phyloP scores from a whole-genome alignment of 1,140 invertebrate genomes.

The Lysiphlebus fabarum region DNA sequence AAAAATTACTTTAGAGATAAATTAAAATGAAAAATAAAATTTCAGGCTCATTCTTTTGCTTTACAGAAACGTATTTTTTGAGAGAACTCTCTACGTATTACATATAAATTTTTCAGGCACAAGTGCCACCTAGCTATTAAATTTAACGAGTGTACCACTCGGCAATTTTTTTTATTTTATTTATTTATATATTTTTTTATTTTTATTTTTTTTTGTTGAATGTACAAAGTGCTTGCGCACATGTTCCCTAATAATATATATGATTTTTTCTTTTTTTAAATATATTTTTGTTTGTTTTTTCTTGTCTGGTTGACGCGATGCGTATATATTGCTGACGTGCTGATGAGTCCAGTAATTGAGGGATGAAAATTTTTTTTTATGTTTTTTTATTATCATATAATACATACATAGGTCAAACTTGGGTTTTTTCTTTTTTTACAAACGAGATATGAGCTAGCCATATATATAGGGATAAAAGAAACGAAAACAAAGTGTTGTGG shows the following conservation, averaged over 20 bases:
- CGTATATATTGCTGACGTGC: conserved; percentile 1
- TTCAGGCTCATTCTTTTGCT: neutral
- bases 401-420: no score
- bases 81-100: conserved; percentile 12
- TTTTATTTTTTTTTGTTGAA: neutral
- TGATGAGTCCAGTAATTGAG: neutral
- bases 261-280: no score
- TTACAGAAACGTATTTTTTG: conserved; percentile 8
- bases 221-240: conserved; percentile 17
- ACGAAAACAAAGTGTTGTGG: no score
- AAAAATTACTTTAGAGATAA: no score
- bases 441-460: no score
- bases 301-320: no score
- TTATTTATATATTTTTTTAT: neutral
- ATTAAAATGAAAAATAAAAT: no score
- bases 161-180: conserved; percentile 1
- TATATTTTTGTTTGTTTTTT: no score
- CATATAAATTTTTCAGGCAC: conserved; percentile 14
- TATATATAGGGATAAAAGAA: no score
- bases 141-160: conserved; percentile 18
- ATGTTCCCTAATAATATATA: conserved; percentile 5
- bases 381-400: neutral
- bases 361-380: neutral
- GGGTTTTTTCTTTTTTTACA: no score
- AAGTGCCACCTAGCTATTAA: conserved; percentile 13